phyloP scores from a whole-genome alignment of 2,113 vertebrate genomes.

The Mohoua ochrocephala region DNA sequence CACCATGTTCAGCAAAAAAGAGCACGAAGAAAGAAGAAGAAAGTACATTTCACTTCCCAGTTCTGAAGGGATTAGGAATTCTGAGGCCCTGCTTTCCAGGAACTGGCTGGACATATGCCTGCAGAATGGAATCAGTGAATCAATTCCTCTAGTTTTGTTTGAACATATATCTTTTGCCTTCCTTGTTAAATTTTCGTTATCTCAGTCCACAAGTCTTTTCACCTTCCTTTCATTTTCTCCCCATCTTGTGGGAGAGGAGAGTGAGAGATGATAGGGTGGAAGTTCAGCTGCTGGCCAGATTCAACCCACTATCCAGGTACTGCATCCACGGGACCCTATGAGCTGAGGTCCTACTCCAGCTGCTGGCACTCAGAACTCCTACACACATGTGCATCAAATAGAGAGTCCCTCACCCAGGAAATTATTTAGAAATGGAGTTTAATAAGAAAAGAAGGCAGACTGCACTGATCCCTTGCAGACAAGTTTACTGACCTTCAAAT shows the following conservation, averaged over 20 bases:
- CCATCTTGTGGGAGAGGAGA: neutral
- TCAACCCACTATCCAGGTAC: neutral
- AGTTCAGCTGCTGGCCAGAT: neutral
- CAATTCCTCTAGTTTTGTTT: neutral
- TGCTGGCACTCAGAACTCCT: neutral
- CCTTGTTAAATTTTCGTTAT: neutral
- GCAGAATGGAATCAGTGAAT: neutral
- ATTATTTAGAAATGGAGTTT: neutral
- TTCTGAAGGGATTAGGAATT: neutral
- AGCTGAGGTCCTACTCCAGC: neutral
- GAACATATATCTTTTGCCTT: neutral
- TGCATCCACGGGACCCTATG: rapidly evolving
- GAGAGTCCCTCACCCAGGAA: neutral
- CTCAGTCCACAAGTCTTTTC: neutral
- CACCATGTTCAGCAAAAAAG: neutral
- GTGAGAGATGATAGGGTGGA: neutral
- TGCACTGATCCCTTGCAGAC: neutral
- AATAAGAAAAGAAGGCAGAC: neutral
- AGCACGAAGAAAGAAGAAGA: neutral
- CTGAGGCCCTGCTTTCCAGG: neutral
- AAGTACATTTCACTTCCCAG: neutral
- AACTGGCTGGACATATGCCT: neutral
- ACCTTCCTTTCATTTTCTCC: neutral
- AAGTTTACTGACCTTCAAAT: neutral
- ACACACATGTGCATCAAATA: neutral